Conservation (phyloP, 2,888 invertebrate species). For the Pachydiplax longipennis region DNA sequence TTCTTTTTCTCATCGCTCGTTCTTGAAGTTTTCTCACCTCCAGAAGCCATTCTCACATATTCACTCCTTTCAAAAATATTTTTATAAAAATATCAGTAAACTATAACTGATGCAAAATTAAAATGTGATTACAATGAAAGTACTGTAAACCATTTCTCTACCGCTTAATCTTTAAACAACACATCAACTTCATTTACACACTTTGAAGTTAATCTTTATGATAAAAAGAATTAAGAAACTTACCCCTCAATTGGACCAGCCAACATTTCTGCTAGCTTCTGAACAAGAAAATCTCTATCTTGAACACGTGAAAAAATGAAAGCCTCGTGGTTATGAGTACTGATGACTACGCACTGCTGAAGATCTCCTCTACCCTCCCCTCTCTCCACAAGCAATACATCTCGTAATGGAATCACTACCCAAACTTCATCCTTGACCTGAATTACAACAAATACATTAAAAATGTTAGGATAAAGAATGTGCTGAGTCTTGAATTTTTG, state of each 20-base stretch:
- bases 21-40: constrained; percentile 42
- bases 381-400: constrained; percentile 79
- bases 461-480: background rate
- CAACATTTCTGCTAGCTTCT: constrained; percentile 88
- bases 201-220: too few species aligned
- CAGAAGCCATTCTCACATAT: constrained; percentile 49
- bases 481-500: too few species aligned
- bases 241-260: constrained; percentile 12
- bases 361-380: constrained; percentile 78
- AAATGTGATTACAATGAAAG: too few species aligned
- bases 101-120: too few species aligned
- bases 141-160: too few species aligned
- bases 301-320: constrained; percentile 89
- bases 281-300: constrained; percentile 86
- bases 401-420: constrained; percentile 87
- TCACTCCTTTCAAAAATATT: constrained; percentile 44
- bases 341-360: constrained; percentile 79
- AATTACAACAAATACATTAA: constrained; percentile 45
- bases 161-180: too few species aligned
- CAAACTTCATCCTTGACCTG: constrained; percentile 82
- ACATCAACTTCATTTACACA: too few species aligned
- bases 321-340: constrained; percentile 80
- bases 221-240: background rate
- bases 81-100: too few species aligned
- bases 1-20: background rate